These are phyloP conservation scores for Drosophila acutilabella DNA, from an alignment of 2,888 invertebrate species.

Conservation along the genomic window DNA sequence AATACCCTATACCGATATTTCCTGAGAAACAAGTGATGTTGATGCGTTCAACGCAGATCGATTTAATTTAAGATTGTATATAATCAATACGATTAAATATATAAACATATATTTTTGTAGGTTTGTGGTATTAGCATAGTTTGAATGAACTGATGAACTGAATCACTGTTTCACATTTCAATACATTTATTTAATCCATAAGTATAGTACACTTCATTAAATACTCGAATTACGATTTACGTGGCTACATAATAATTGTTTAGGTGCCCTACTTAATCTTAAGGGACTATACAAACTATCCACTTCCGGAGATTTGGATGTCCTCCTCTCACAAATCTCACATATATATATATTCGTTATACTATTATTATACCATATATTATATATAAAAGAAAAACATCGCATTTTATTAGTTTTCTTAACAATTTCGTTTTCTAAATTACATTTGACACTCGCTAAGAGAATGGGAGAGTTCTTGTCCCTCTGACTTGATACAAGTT, in stretches of 20 bases:
- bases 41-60: constrained; percentile 49
- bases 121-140: constrained; percentile 51
- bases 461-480: constrained; percentile 16
- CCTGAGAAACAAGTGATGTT: constrained; percentile 88
- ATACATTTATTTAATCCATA: constrained; percentile 46
- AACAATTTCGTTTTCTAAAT: constrained; percentile 9
- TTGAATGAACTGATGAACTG: constrained; percentile 17
- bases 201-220: constrained; percentile 50
- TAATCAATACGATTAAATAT: constrained; percentile 18
- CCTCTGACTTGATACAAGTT: constrained; percentile 69
- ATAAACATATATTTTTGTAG: constrained; percentile 49
- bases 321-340: constrained; percentile 35
- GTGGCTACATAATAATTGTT: constrained; percentile 35
- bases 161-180: constrained; percentile 41
- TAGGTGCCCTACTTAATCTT: constrained; percentile 53
- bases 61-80: constrained; percentile 30
- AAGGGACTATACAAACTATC: constrained; percentile 17
- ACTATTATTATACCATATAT: constrained; percentile 2
- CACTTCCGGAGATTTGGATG: constrained; percentile 19
- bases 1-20: constrained; percentile 90
- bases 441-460: constrained; percentile 20
- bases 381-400: constrained; percentile 23
- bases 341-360: constrained; percentile 14
- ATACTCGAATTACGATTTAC: constrained; percentile 48
- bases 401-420: constrained; percentile 21